Conservation (phyloP, 1,140 invertebrate species). For the Diorhabda carinulata region DNA sequence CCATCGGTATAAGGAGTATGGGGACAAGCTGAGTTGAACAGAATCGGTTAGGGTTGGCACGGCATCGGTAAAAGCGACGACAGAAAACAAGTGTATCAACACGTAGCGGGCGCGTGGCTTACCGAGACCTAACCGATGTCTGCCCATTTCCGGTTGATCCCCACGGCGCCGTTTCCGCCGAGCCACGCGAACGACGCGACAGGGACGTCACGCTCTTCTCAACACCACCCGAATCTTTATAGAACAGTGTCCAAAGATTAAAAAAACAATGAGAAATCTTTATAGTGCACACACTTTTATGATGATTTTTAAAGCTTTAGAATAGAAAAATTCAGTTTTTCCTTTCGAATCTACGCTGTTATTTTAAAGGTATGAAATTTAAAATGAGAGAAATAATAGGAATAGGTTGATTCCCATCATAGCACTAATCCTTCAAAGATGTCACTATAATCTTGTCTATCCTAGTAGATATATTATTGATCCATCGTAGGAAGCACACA, state of each 20-base stretch:
- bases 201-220: slow-evolving; percentile 44
- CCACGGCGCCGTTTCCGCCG: slow-evolving; percentile 35
- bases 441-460: too few relatives aligned
- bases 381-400: too few relatives aligned
- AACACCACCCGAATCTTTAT: slow-evolving; percentile 29
- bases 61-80: slow-evolving; percentile 17
- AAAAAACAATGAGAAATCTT: background rate
- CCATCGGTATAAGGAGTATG: background rate
- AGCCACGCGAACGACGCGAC: slow-evolving; percentile 28
- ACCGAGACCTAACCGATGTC: slow-evolving; percentile 37
- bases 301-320: too few relatives aligned
- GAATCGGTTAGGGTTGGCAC: background rate
- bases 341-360: too few relatives aligned
- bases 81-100: slow-evolving; percentile 34
- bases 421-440: too few relatives aligned
- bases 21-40: background rate
- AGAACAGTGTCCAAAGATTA: background rate
- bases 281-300: too few relatives aligned
- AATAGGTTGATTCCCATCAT: too few relatives aligned
- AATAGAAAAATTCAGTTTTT: too few relatives aligned
- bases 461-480: too few relatives aligned
- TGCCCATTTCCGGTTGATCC: slow-evolving; percentile 39
- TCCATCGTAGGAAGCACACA: too few relatives aligned
- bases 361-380: too few relatives aligned
- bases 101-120: slow-evolving; percentile 33